phyloP scores from a whole-genome alignment of 2,113 vertebrate genomes.

The Acrocephalus kingi region DNA sequence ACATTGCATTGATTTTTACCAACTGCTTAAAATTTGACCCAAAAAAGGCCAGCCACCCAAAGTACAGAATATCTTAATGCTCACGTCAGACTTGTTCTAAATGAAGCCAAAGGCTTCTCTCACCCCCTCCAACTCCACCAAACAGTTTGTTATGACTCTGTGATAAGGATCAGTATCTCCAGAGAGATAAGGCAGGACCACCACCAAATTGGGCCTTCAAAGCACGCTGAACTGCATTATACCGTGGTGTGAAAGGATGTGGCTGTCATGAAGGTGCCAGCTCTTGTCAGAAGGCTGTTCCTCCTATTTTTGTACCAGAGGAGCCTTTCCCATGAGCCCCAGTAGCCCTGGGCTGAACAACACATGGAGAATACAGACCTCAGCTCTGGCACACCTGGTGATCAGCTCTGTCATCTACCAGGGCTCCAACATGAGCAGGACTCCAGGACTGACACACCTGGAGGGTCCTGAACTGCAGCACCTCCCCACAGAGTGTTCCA shows the following conservation, averaged over 20 bases:
- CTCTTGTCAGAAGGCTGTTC: conserved; percentile 1
- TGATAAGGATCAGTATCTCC: conserved; percentile 75
- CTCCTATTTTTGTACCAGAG: conserved; percentile 24
- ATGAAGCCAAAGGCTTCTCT: background rate
- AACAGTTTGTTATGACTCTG: conserved; percentile 65
- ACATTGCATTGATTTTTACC: background rate
- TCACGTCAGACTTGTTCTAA: background rate
- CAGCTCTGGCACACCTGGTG: accelerated
- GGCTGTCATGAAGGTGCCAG: conserved; percentile 64
- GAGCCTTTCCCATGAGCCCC: background rate
- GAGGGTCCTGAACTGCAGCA: background rate
- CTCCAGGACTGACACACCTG: background rate
- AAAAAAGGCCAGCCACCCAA: background rate
- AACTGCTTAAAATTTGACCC: background rate
- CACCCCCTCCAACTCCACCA: conserved; percentile 26
- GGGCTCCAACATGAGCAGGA: background rate
- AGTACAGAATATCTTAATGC: background rate
- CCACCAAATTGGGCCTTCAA: conserved; percentile 69
- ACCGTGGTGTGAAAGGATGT: conserved; percentile 64
- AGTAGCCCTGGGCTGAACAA: background rate
- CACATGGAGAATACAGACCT: accelerated
- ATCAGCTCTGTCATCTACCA: accelerated
- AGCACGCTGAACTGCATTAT: conserved; percentile 63
- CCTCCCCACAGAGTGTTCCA: background rate
- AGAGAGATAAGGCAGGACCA: conserved; percentile 72